Conservation (phyloP, 2,888 invertebrate genomes). For the Tetragnatha montana region DNA sequence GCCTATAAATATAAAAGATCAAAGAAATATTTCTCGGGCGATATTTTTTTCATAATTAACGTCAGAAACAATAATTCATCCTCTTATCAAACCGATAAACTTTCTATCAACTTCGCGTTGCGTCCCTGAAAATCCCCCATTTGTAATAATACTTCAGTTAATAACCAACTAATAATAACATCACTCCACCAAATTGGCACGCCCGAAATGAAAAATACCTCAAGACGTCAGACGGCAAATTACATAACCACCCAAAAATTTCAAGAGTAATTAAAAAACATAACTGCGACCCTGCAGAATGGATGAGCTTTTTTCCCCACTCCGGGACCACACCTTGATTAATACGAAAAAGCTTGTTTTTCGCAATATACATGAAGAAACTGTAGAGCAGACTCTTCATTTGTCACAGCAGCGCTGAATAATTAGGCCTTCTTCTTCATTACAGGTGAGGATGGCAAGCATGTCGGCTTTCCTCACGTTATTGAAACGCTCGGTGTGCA, state of each 20-base stretch:
- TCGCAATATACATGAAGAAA: constrained; percentile 1
- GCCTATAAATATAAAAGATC: too few relatives aligned
- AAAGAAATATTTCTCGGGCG: neutral
- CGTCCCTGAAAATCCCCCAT: neutral
- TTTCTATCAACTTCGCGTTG: too few relatives aligned
- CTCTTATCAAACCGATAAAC: too few relatives aligned
- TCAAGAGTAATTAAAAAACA: neutral
- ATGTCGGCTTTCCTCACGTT: constrained; percentile 27
- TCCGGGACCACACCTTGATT: neutral
- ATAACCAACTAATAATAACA: neutral
- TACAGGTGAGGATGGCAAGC: constrained; percentile 25
- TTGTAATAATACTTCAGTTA: neutral
- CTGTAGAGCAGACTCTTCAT: constrained; percentile 29
- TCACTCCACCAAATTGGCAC: neutral
- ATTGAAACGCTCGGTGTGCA: constrained; percentile 27
- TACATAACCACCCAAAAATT: neutral
- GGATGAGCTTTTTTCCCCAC: neutral
- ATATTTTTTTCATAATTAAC: neutral
- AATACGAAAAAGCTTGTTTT: neutral
- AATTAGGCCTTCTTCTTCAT: constrained; percentile 39
- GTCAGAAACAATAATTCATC: too few relatives aligned
- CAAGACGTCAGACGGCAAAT: neutral
- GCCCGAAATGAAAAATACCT: neutral
- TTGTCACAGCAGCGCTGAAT: constrained; percentile 24
- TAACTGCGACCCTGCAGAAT: neutral